phyloP scores from a whole-genome alignment of 2,113 vertebrate species.

The Neopipo cinnamomea region DNA sequence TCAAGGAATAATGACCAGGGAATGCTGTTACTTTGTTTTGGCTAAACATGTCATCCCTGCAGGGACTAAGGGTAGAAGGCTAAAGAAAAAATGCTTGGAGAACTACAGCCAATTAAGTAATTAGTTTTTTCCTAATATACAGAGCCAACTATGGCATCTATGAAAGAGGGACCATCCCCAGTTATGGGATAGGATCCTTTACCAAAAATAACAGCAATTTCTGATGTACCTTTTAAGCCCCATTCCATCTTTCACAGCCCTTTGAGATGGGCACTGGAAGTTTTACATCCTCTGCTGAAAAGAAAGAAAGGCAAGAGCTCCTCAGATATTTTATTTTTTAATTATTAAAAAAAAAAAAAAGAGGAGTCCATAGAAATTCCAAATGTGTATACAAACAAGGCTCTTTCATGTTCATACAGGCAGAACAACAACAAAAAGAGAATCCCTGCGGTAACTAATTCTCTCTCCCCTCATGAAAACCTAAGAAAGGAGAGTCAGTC shows the following conservation, averaged over 20 bases:
- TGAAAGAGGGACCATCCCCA: neutral
- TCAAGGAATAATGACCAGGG: neutral
- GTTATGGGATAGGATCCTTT: neutral
- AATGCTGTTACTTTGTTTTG: neutral
- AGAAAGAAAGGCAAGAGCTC: neutral
- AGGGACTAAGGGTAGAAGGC: neutral
- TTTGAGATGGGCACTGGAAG: neutral
- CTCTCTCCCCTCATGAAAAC: neutral
- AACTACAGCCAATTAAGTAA: neutral
- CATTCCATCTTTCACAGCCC: neutral
- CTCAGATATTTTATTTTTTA: neutral
- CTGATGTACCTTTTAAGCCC: neutral
- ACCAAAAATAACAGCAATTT: neutral
- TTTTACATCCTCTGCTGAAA: neutral
- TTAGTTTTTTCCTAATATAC: neutral
- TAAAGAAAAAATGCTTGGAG: neutral
- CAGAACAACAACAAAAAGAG: neutral
- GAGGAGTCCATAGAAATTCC: neutral
- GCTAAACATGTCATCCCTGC: neutral
- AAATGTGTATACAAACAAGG: neutral
- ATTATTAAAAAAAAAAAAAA: neutral
- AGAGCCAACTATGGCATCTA: neutral
- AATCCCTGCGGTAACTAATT: neutral
- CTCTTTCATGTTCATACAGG: neutral
- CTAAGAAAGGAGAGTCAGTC: neutral